Evolutionary conservation across 35 echinoderm and acorn worm genomes (phyloP).

Genomic region (Anneissia japonica): DNA sequence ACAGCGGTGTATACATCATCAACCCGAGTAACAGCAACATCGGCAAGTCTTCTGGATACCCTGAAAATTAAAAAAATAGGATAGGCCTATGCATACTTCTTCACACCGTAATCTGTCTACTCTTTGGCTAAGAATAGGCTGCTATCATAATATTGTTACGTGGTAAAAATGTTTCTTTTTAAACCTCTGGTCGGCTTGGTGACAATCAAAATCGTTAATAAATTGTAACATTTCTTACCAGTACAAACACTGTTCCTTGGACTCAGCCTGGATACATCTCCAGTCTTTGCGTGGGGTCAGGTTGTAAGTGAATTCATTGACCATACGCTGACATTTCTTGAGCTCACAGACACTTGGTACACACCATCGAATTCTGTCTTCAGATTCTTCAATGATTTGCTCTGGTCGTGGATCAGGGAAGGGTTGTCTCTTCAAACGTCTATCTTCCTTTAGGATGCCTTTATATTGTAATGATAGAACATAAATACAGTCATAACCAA

Average conservation of each 20-base stretch:
- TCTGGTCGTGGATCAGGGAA: not conserved
- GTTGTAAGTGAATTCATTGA: constrained; percentile 67
- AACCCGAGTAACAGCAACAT: constrained; percentile 66
- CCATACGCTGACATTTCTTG: constrained; percentile 86
- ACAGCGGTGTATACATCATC: constrained; percentile 53
- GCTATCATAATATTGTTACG: too few species aligned
- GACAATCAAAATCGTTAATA: too few species aligned
- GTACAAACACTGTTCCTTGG: constrained; percentile 67
- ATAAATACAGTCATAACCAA: too few species aligned
- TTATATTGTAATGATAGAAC: too few species aligned
- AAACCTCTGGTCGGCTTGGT: too few species aligned
- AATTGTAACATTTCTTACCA: too few species aligned
- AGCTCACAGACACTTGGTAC: constrained; percentile 50
- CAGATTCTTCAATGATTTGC: not conserved
- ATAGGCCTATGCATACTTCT: not conserved
- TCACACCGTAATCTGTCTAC: too few species aligned
- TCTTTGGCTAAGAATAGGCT: too few species aligned
- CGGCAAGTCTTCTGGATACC: constrained; percentile 73
- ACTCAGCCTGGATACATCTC: constrained; percentile 40
- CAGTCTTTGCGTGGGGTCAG: constrained; percentile 61
- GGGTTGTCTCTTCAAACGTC: too few species aligned
- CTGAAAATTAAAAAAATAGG: constrained; percentile 11
- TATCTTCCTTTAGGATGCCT: too few species aligned
- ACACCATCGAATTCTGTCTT: constrained; percentile 44
- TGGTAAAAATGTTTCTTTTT: too few species aligned